Percentiles rank a stretch among this genome's conserved stretches.
phyloP scores from a whole-genome alignment of 1,140 invertebrate genomes.

The Leptinotarsa lineolata region DNA sequence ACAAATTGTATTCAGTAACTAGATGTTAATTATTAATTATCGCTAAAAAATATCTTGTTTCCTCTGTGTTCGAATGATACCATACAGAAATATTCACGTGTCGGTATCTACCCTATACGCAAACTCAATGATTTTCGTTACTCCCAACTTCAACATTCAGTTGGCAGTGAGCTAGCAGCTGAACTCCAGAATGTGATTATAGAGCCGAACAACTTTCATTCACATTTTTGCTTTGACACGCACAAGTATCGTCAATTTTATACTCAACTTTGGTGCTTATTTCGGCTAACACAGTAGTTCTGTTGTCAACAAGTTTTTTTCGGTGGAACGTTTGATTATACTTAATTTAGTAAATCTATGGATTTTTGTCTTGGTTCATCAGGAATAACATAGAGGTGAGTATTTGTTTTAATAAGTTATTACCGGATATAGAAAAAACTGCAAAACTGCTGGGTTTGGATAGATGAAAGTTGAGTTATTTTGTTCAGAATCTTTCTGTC shows the following conservation, averaged over 20 bases:
- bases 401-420: background rate
- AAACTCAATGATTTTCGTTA: background rate
- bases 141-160: background rate
- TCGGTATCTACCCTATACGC: background rate
- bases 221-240: constrained; percentile 6
- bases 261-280: background rate
- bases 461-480: too few species aligned
- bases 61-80: background rate
- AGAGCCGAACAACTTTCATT: background rate
- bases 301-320: background rate
- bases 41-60: background rate
- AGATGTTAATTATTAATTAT: too few species aligned
- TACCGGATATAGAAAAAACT: too few species aligned
- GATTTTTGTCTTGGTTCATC: background rate
- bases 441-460: too few species aligned
- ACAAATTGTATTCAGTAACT: too few species aligned
- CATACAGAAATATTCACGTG: background rate
- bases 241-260: background rate
- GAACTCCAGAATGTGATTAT: background rate
- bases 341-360: background rate
- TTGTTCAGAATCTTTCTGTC: too few species aligned
- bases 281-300: background rate
- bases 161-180: background rate
- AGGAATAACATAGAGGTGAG: background rate
- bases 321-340: background rate